Percentiles rank a stretch among this genome's conserved stretches.
Evolutionary conservation across 2,888 invertebrate genomes (phyloP).

Genomic region (Hypselothyrea guttata): DNA sequence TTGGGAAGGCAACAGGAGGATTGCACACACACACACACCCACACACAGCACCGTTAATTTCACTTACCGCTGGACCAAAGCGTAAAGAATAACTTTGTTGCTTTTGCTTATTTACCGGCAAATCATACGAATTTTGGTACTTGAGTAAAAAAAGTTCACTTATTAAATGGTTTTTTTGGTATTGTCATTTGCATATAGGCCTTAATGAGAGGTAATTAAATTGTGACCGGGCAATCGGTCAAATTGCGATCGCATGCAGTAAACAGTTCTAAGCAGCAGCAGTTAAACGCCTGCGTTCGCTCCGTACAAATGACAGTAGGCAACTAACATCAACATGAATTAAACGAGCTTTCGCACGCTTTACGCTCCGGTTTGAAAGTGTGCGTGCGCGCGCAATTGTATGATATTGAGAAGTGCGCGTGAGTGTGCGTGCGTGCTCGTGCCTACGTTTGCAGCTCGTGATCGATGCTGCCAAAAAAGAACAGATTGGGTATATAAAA

Average conservation of each 20-base stretch:
- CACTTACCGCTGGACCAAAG: conserved; percentile 22
- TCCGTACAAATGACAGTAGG: conserved; percentile 33
- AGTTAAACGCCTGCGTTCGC: conserved; percentile 19
- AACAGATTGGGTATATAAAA: no score
- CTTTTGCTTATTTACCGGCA: neutral
- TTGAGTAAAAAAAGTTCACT: no score
- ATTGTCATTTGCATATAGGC: neutral
- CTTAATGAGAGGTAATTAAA: conserved; percentile 18
- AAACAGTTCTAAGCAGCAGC: conserved; percentile 7
- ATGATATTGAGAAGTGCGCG: conserved; percentile 21
- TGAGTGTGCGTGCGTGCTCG: conserved; percentile 27
- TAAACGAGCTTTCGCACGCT: conserved; percentile 38
- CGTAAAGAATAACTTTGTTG: conserved; percentile 7
- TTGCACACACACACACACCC: conserved; percentile 20
- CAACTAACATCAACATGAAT: conserved; percentile 34
- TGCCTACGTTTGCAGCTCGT: conserved; percentile 5
- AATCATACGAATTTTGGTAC: neutral
- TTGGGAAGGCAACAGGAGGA: conserved; percentile 20
- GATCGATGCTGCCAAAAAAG: no score
- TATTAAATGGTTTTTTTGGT: neutral
- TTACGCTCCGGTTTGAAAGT: conserved; percentile 22
- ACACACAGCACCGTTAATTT: conserved; percentile 18
- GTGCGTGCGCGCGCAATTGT: conserved; percentile 52
- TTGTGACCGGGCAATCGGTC: conserved; percentile 4
- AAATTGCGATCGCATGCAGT: conserved; percentile 3